Evolutionary conservation across 1,140 invertebrate genomes (phyloP).

Genomic region (Paralvinella palmiformis): DNA sequence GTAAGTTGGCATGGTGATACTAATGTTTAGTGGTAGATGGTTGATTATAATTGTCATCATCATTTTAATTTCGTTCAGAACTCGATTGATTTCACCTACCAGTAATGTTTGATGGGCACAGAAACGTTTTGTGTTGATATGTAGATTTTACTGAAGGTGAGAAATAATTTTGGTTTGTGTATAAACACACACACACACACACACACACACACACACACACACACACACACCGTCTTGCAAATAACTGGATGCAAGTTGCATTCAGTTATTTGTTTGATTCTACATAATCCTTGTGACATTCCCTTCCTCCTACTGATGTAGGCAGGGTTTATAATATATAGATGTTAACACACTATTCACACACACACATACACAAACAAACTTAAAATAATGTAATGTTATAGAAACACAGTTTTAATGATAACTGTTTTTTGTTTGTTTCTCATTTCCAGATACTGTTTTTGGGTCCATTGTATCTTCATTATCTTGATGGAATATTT

Average conservation of each 20-base stretch:
- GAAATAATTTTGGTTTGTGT: neutral
- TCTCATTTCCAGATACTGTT: slow-evolving; percentile 55
- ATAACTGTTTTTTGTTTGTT: neutral
- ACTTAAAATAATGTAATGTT: neutral
- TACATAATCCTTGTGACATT: neutral
- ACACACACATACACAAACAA: neutral
- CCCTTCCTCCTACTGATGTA: neutral
- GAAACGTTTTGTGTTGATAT: neutral
- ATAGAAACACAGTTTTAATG: neutral
- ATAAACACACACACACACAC: neutral
- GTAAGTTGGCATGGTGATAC: slow-evolving; percentile 43
- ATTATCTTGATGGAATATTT: slow-evolving; percentile 30
- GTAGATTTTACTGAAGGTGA: neutral
- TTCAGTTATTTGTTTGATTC: neutral
- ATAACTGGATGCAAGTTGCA: too few relatives aligned
- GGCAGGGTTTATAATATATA: neutral
- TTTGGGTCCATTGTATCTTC: slow-evolving; percentile 71
- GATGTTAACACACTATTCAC: neutral
- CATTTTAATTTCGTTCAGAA: neutral
- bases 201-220: too few relatives aligned
- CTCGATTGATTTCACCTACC: neutral
- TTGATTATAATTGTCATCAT: neutral
- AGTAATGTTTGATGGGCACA: neutral
- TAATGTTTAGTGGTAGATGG: neutral
- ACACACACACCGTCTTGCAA: too few relatives aligned